Evolutionary conservation across 2,113 vertebrate species (phyloP).

Genomic region (Lepisosteus osseus): DNA sequence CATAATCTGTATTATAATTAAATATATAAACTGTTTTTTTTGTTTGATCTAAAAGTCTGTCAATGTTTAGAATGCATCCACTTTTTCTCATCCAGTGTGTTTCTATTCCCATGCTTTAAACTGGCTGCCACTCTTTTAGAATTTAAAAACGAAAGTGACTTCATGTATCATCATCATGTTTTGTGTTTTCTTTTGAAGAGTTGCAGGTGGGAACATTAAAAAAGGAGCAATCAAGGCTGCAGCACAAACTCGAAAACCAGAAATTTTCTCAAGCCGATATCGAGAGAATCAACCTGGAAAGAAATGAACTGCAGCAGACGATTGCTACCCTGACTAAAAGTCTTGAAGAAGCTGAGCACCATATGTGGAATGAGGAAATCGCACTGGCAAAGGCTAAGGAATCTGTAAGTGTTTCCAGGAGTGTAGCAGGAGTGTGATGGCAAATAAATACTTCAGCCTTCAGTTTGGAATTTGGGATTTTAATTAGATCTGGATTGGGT

Average conservation of each 20-base stretch:
- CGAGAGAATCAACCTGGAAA: constrained; percentile 89
- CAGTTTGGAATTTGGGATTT: no score
- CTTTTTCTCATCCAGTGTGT: no score
- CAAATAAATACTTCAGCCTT: no score
- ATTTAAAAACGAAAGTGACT: no score
- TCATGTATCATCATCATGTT: no score
- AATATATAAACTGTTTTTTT: no score
- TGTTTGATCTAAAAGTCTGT: no score
- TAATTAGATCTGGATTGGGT: no score
- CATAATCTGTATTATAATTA: no score
- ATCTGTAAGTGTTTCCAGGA: constrained; percentile 61
- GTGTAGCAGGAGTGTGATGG: neutral
- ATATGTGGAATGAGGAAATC: constrained; percentile 89
- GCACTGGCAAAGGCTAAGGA: constrained; percentile 84
- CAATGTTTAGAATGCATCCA: no score
- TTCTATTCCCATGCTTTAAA: no score
- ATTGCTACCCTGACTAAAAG: constrained; percentile 75
- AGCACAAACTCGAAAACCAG: constrained; percentile 79
- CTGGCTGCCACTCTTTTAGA: no score
- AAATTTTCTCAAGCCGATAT: constrained; percentile 89
- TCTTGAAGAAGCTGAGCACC: constrained; percentile 78
- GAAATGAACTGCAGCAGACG: constrained; percentile 82
- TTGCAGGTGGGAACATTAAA: constrained; percentile 76
- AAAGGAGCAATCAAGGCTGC: constrained; percentile 75
- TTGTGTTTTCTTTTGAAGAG: constrained; percentile 49